A percentile compares a stretch with the other conserved stretches of the same genome.
These are phyloP conservation scores for Cisticola juncidis DNA, from an alignment of 2,113 vertebrate species.

Conservation along the genomic window DNA sequence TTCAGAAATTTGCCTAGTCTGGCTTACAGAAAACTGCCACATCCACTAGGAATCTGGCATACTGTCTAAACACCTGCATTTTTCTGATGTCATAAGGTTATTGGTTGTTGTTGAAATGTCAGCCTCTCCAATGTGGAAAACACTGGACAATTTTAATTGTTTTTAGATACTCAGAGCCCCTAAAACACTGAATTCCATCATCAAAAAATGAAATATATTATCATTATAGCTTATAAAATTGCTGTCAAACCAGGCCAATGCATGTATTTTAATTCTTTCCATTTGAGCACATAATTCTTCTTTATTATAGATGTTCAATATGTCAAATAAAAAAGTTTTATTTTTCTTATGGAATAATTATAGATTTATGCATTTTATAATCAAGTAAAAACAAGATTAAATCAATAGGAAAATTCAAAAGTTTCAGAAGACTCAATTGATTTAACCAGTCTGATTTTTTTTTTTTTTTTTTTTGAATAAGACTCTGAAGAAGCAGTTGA, in stretches of 20 bases:
- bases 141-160: neutral
- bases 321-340: neutral
- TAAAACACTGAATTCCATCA: neutral
- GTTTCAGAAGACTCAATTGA: neutral
- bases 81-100: neutral
- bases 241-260: neutral
- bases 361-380: neutral
- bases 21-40: neutral
- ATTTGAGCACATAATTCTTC: neutral
- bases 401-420: neutral
- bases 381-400: neutral
- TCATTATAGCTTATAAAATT: neutral
- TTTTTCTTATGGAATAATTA: neutral
- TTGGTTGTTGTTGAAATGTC: neutral
- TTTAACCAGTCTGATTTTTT: fast-evolving
- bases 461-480: neutral
- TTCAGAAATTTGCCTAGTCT: neutral
- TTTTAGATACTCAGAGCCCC: neutral
- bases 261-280: neutral
- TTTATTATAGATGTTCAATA: neutral
- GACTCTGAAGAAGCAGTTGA: neutral
- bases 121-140: neutral
- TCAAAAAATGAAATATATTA: neutral
- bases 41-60: neutral
- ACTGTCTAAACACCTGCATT: neutral